A percentile compares a stretch with the other conserved stretches of the same genome.
These are phyloP conservation scores for Cheilinus undulatus DNA, from an alignment of 2,113 vertebrate species.

Conservation along the genomic window DNA sequence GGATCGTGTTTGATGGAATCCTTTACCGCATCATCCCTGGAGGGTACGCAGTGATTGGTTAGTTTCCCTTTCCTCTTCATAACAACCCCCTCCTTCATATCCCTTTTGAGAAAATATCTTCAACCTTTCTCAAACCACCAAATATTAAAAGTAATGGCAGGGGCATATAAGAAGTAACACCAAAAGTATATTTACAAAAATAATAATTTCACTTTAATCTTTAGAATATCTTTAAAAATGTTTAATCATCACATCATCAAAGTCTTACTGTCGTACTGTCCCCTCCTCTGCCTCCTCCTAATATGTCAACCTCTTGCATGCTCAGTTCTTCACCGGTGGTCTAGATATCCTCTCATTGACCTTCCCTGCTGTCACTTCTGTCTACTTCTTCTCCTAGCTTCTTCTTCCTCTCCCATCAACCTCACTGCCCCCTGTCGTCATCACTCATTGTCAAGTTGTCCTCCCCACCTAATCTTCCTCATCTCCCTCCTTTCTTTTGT, in stretches of 20 bases:
- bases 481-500: background rate
- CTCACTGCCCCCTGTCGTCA: slow-evolving; percentile 12
- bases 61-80: slow-evolving; percentile 68
- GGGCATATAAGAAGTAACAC: no score
- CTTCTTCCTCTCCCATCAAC: slow-evolving; percentile 29
- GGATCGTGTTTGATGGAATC: slow-evolving; percentile 94
- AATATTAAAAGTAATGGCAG: background rate
- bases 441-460: slow-evolving; percentile 43
- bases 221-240: no score
- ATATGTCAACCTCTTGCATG: slow-evolving; percentile 26
- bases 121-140: background rate
- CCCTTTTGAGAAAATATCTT: no score
- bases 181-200: no score
- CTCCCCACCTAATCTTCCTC: slow-evolving; percentile 13
- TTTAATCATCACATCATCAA: background rate
- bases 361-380: slow-evolving; percentile 44
- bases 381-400: slow-evolving; percentile 9
- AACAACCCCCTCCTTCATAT: background rate
- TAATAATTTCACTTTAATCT: no score
- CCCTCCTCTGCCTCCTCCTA: slow-evolving; percentile 1
- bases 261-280: slow-evolving; percentile 15
- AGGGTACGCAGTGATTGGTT: slow-evolving; percentile 97
- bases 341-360: slow-evolving; percentile 18
- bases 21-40: slow-evolving; percentile 95
- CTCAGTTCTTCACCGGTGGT: slow-evolving; percentile 18